phyloP scores from a whole-genome alignment of 2,797 vertebrate species.

The Ispidina lecontei region DNA sequence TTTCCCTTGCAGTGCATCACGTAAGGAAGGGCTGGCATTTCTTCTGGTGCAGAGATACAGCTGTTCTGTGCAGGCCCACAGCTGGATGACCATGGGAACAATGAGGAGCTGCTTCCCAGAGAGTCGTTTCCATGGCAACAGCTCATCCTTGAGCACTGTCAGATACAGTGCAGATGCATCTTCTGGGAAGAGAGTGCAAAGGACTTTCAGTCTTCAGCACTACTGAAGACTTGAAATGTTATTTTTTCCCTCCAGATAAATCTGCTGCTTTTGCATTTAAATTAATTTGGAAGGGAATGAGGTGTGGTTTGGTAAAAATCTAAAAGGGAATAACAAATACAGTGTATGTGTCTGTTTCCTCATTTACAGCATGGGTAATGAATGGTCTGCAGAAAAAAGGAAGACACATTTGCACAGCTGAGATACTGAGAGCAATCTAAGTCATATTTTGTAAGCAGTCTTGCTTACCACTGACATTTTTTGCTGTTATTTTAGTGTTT shows the following conservation, averaged over 20 bases:
- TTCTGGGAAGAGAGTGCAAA: constrained; percentile 51
- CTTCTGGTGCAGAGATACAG: constrained; percentile 28
- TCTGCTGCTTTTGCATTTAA: constrained; percentile 65
- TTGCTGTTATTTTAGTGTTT: not conserved
- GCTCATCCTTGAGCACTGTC: constrained; percentile 45
- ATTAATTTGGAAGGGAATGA: constrained; percentile 61
- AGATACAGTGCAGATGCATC: constrained; percentile 25
- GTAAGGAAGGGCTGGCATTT: constrained; percentile 27
- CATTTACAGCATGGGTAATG: not conserved
- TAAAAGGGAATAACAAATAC: not conserved
- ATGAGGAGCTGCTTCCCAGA: constrained; percentile 67
- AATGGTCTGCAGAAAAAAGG: not conserved
- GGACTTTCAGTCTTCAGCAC: constrained; percentile 44
- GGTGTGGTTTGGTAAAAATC: constrained; percentile 34
- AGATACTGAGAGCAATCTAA: not conserved
- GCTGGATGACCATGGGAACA: constrained; percentile 76
- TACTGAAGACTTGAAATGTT: constrained; percentile 40
- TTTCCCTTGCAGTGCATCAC: not conserved
- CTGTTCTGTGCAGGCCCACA: constrained; percentile 47
- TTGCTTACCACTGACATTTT: not conserved
- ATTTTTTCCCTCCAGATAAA: constrained; percentile 37
- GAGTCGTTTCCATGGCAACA: constrained; percentile 80
- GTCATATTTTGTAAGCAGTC: not conserved
- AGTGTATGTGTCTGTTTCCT: not conserved
- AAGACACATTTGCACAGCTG: not conserved